These are phyloP conservation scores for Onychomys leucogaster DNA, from an alignment of 2,797 vertebrate genomes.

Conservation along the genomic window DNA sequence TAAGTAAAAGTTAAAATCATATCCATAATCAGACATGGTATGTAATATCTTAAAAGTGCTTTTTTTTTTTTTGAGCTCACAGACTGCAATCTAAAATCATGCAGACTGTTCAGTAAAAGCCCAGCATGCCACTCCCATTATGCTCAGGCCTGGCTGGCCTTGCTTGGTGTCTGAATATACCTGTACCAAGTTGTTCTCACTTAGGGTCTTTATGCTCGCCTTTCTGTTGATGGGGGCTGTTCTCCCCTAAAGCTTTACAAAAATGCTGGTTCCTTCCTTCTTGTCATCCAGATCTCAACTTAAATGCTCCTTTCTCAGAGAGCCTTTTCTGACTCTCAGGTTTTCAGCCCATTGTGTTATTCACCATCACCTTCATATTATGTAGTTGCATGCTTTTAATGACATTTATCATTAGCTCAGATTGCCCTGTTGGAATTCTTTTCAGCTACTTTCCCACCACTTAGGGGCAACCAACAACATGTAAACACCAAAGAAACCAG, in stretches of 20 bases:
- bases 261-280: neutral
- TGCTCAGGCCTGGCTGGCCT: neutral
- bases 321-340: constrained; percentile 19
- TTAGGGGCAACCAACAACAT: constrained; percentile 15
- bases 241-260: neutral
- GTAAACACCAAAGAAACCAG: neutral
- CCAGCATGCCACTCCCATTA: neutral
- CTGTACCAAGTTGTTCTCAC: neutral
- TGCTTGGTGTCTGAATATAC: neutral
- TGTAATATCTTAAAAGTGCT: neutral
- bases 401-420: constrained; percentile 50
- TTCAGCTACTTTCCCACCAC: neutral
- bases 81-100: neutral
- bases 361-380: neutral
- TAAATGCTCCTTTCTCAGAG: neutral
- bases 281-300: neutral
- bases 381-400: constrained; percentile 25
- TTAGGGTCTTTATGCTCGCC: neutral
- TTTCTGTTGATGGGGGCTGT: neutral
- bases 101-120: neutral
- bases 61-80: constrained; percentile 11
- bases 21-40: constrained; percentile 41
- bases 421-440: constrained; percentile 44
- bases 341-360: neutral
- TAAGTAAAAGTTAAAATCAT: constrained; percentile 49